A percentile compares a stretch with the other conserved stretches of the same genome.
phyloP scores from a whole-genome alignment of 2,113 vertebrate species.

The Alectura lathami region DNA sequence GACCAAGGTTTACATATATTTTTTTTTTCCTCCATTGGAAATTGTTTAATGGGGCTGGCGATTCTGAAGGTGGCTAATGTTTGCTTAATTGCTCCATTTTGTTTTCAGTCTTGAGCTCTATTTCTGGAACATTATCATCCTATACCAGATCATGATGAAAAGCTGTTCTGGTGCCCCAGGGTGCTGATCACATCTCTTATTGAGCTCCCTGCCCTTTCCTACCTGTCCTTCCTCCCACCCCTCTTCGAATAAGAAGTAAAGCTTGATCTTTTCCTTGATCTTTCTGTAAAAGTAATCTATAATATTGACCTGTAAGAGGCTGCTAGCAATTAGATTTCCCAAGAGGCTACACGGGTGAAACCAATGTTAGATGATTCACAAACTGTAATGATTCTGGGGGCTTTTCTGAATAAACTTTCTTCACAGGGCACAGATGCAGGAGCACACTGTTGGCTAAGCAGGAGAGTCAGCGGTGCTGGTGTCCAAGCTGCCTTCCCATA shows the following conservation, averaged over 20 bases:
- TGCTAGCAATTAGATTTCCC: constrained; percentile 55
- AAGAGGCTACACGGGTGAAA: neutral
- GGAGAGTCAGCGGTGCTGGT: neutral
- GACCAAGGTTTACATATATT: neutral
- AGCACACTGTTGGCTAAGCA: neutral
- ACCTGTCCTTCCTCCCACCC: constrained; percentile 19
- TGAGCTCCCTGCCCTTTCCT: constrained; percentile 50
- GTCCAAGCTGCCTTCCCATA: neutral
- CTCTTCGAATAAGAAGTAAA: constrained; percentile 38
- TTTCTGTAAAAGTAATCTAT: constrained; percentile 63
- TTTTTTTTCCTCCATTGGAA: neutral
- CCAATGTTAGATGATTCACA: constrained; percentile 5
- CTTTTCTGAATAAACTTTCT: constrained; percentile 2
- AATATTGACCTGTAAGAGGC: constrained; percentile 55
- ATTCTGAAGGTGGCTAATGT: neutral
- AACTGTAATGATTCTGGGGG: neutral
- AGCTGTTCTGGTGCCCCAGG: neutral
- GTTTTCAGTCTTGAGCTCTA: neutral
- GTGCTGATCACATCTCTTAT: constrained; percentile 18
- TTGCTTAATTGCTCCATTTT: neutral
- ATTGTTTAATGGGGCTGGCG: neutral
- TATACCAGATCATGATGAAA: constrained; percentile 1
- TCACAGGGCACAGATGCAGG: neutral
- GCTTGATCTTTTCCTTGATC: constrained; percentile 67
- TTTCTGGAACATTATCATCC: neutral